Evolutionary conservation across 1,140 invertebrate genomes (phyloP).

Genomic region (Lethrus apterus): DNA sequence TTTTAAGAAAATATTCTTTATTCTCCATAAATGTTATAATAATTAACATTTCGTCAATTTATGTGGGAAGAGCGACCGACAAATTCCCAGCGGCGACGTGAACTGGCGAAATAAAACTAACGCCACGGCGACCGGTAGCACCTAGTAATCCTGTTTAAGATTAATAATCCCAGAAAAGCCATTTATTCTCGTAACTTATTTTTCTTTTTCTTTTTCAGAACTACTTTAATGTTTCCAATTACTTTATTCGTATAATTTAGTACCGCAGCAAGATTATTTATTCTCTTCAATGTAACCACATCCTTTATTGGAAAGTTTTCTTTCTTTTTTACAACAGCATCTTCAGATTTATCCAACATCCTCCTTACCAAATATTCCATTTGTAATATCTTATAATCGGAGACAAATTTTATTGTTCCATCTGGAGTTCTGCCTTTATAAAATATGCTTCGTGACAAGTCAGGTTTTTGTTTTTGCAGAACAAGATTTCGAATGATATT

Average conservation of each 20-base stretch:
- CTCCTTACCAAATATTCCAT: slow-evolving; percentile 7
- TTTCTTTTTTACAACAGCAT: not conserved
- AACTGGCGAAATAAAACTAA: no score
- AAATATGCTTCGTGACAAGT: not conserved
- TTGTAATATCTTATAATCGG: slow-evolving; percentile 6
- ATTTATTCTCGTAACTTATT: no score
- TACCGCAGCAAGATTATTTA: not conserved
- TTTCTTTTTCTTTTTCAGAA: no score
- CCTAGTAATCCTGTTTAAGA: no score
- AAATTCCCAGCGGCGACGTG: no score
- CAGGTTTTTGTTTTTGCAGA: not conserved
- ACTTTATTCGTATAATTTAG: slow-evolving; percentile 3
- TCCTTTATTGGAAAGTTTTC: no score
- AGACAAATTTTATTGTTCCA: not conserved
- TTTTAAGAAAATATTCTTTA: no score
- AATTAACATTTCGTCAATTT: no score
- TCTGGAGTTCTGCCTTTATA: not conserved
- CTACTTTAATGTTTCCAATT: slow-evolving; percentile 4
- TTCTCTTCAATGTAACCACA: not conserved
- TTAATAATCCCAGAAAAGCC: no score
- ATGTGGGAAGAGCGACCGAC: no score
- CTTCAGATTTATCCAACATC: slow-evolving; percentile 1
- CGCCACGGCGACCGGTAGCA: no score
- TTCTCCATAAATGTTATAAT: no score
- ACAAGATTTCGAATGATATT: not conserved